Conservation (phyloP, 2,113 vertebrate species). For the Bubo scandiacus region DNA sequence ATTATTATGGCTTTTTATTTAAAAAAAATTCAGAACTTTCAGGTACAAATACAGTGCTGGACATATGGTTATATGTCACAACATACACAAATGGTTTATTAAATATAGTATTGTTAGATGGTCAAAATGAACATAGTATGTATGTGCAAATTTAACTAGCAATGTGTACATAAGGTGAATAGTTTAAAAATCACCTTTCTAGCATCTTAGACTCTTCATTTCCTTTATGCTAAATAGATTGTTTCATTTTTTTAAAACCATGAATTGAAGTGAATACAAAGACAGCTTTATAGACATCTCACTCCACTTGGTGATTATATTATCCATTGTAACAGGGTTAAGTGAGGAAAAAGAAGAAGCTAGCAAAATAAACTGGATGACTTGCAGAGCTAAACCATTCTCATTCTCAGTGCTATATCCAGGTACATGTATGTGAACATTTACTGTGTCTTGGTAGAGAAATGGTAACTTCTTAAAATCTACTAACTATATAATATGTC, state of each 20-base stretch:
- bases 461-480: not conserved
- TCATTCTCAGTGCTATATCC: not conserved
- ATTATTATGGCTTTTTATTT: not conserved
- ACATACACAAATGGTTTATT: not conserved
- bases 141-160: not conserved
- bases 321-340: not conserved
- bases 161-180: not conserved
- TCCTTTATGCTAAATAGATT: not conserved
- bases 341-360: not conserved
- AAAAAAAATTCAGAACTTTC: not conserved
- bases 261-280: not conserved
- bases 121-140: not conserved
- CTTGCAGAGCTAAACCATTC: not conserved
- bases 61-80: not conserved
- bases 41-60: not conserved
- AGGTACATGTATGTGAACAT: not conserved
- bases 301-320: not conserved
- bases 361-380: not conserved
- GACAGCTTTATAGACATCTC: not conserved
- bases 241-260: not conserved
- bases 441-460: not conserved
- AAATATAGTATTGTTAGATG: not conserved
- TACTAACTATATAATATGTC: not conserved
- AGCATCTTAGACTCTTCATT: not conserved
- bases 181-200: not conserved